These are phyloP conservation scores for Tympanuchus pallidicinctus DNA, from an alignment of 2,113 vertebrate species.

Conservation along the genomic window DNA sequence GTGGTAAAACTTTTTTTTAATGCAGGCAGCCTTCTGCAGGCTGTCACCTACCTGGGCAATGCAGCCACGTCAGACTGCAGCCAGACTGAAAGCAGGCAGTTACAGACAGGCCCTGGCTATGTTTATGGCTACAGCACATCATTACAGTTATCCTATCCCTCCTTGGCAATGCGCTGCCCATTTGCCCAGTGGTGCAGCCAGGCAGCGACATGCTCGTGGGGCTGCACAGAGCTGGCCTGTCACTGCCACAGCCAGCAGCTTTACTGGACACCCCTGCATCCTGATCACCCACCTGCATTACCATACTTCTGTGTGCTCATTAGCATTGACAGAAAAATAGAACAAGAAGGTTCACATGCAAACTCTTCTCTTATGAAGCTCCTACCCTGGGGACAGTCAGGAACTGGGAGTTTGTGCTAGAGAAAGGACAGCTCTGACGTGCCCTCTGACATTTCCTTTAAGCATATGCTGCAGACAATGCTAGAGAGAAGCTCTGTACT, in stretches of 20 bases:
- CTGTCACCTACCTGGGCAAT: not conserved
- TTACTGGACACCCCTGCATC: not conserved
- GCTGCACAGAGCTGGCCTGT: fast-evolving
- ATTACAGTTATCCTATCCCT: not conserved
- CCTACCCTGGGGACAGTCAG: not conserved
- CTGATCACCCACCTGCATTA: not conserved
- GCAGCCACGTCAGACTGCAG: fast-evolving
- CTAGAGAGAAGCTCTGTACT: not conserved
- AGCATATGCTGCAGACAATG: not conserved
- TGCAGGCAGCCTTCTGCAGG: not conserved
- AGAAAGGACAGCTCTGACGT: not conserved
- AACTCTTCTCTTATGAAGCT: not conserved
- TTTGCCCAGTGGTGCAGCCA: fast-evolving
- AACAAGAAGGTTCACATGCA: not conserved
- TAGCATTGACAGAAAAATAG: not conserved
- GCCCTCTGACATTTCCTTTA: not conserved
- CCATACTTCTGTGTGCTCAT: not conserved
- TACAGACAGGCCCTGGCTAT: not conserved
- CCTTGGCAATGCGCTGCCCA: not conserved
- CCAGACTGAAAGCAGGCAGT: not conserved
- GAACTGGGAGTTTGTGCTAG: not conserved
- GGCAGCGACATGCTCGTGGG: not conserved
- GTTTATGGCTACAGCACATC: not conserved
- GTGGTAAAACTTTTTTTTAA: not conserved
- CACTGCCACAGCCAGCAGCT: not conserved